Evolutionary conservation across 2,888 invertebrate species (phyloP), one percentile per base, ranked within the genome.

Genomic region (Eutolmus rufibarbis): DNA sequence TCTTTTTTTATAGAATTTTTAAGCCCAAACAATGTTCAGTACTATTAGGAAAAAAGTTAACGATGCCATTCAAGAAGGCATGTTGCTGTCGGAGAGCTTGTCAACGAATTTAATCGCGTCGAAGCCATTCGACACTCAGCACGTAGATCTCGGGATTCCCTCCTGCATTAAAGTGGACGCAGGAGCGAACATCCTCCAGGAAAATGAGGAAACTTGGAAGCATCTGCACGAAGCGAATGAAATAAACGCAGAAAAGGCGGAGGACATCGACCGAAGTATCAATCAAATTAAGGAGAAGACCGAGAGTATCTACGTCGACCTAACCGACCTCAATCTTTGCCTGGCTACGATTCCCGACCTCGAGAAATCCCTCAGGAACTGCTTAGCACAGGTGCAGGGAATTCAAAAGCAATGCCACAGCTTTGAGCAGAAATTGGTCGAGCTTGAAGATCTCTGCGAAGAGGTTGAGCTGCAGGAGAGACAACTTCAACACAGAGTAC

Each of bases 151-250:
- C 3, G 91, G 90, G 1, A 77, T 91, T n/a, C 91, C 91, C 5
- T 86, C 89, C 1, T 90, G 91, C 56, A 90, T 93, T 1, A 93
- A 94, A 90, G 91, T 93, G 78, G 93, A 94, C 90, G 95, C 95
- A 5, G 96, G 96, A 2, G 94, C 94, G 37, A 94, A 94, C 89
- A 91, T 96, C 76, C 91, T 96, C 77, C 93, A 94, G 85, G 94
- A 94, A 90, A 96, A 95, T 91, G 95, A 96, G 91, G 92, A 94
- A 74, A 93, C 94, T 87, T 96, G 96, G 96, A 94, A 94, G 87
- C 93, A 94, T 87, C 91, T 96, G 19, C 96, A 95, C 89, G 92
- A 93, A 87, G 91, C 94, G 56, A 95, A 95, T 79, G 95, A 95
- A 90, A 93, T 94, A 82, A 96, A 96, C 91, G 95, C 95, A 1